These are phyloP conservation scores for Enteromius treurensis DNA, from an alignment of 2,797 vertebrate species.

Conservation along the genomic window DNA sequence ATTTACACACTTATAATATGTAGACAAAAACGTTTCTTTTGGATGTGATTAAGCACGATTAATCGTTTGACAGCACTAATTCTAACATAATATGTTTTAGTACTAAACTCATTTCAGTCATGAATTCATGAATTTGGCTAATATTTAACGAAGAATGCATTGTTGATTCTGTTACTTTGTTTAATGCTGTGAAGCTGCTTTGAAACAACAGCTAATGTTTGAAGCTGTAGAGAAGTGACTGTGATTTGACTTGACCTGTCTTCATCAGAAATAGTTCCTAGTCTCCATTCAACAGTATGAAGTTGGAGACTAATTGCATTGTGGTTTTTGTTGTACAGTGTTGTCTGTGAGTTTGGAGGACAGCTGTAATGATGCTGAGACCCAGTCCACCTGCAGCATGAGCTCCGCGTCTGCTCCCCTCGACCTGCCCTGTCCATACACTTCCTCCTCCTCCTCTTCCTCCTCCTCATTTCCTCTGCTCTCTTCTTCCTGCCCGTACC, in stretches of 20 bases:
- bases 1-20: no score
- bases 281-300: no score
- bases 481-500: constrained; percentile 54
- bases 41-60: no score
- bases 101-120: neutral
- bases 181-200: neutral
- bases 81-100: neutral
- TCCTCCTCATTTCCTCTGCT: constrained; percentile 70
- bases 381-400: constrained; percentile 80
- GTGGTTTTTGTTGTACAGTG: constrained; percentile 78
- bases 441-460: constrained; percentile 59
- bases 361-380: constrained; percentile 82
- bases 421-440: constrained; percentile 69
- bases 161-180: neutral
- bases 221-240: neutral
- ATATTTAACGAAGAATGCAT: neutral
- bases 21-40: no score
- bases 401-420: constrained; percentile 77
- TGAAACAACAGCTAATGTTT: neutral
- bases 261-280: neutral
- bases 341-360: constrained; percentile 92
- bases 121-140: neutral
- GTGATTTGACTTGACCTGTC: neutral
- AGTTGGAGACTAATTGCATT: neutral
- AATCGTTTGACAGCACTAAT: no score